Evolutionary conservation across 2,113 vertebrate genomes (phyloP).

Genomic region (Nibea albiflora): DNA sequence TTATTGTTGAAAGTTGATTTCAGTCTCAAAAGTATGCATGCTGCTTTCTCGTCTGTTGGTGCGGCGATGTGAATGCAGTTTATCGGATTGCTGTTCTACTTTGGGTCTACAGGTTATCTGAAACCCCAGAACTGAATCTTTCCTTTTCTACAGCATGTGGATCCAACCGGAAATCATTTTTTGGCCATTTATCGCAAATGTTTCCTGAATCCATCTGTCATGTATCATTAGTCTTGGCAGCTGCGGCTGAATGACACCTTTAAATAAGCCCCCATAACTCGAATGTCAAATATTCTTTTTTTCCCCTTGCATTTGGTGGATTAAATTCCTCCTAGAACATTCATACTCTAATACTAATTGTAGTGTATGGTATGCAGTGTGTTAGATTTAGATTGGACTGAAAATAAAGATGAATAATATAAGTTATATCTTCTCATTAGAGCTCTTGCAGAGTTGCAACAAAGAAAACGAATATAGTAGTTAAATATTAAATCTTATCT

Average conservation of each 20-base stretch:
- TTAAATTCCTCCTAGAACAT: background rate
- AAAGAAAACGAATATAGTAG: constrained; percentile 5
- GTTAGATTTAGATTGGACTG: background rate
- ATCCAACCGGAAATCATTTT: background rate
- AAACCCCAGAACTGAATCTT: background rate
- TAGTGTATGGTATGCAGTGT: background rate
- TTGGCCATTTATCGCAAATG: background rate
- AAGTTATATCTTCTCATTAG: no score
- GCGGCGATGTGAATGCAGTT: background rate
- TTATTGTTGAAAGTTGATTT: background rate
- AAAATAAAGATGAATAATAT: constrained; percentile 15
- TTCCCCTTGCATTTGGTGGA: background rate
- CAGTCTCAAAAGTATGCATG: background rate
- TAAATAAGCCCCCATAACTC: background rate
- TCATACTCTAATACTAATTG: background rate
- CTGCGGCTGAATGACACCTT: background rate
- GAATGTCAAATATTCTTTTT: background rate
- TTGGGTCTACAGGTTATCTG: background rate
- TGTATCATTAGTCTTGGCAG: constrained; percentile 1
- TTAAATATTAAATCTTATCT: constrained; percentile 23
- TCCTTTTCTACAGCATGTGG: constrained; percentile 2
- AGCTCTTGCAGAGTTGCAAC: background rate
- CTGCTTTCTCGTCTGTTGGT: background rate
- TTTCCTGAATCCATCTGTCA: constrained; percentile 12
- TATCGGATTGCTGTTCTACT: background rate